phyloP scores from a whole-genome alignment of 2,888 invertebrate species.

The Vesta saturnalis region DNA sequence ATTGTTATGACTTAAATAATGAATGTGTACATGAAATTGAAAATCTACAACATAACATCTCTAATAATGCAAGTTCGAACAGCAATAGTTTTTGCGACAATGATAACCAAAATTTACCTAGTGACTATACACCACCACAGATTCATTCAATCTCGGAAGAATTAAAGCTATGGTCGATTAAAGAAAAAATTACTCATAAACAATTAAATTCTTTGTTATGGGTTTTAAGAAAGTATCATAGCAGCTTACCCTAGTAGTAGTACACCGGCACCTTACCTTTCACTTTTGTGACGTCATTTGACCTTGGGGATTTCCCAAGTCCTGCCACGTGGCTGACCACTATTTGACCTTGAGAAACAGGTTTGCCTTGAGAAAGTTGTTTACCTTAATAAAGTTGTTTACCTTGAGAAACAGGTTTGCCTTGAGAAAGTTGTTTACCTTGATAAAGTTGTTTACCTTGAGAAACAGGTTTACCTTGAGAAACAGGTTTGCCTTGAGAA shows the following conservation, averaged over 20 bases:
- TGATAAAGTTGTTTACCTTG: no score
- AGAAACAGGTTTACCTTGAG: no score
- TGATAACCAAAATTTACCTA: neutral
- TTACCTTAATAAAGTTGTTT: no score
- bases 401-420: no score
- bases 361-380: no score
- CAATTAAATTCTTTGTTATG: neutral
- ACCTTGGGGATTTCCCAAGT: no score
- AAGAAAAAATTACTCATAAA: neutral
- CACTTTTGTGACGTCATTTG: no score
- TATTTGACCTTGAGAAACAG: no score
- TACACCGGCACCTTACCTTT: no score
- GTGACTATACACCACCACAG: neutral
- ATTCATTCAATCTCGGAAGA: neutral
- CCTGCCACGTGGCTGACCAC: no score
- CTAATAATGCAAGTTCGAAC: neutral
- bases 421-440: no score
- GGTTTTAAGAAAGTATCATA: neutral
- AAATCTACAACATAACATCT: neutral
- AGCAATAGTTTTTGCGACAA: neutral
- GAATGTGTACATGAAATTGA: neutral
- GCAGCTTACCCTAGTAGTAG: neutral
- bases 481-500: no score
- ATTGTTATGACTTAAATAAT: neutral
- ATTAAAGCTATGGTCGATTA: neutral